Conservation (phyloP, 1,140 invertebrate genomes). For the Meloidogyne exigua region DNA sequence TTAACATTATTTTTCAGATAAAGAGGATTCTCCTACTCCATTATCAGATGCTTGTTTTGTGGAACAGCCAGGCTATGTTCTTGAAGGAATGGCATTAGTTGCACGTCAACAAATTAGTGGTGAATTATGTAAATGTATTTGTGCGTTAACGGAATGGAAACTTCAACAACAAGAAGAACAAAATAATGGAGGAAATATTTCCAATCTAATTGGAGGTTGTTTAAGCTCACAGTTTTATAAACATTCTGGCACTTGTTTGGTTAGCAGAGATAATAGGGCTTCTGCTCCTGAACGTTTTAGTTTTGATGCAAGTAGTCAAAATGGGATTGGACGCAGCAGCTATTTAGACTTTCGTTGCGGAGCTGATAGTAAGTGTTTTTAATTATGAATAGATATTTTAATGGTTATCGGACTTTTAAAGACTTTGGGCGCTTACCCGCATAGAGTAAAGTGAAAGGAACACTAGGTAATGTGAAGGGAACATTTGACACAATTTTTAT, state of each 20-base stretch:
- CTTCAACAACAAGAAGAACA: conserved; percentile 23
- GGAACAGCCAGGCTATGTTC: conserved; percentile 58
- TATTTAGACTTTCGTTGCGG: conserved; percentile 60
- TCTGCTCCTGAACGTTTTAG: conserved; percentile 58
- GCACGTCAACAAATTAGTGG: conserved; percentile 35
- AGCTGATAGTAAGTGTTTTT: conserved; percentile 40
- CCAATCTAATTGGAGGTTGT: not conserved
- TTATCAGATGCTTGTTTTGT: conserved; percentile 56
- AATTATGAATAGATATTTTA: too few relatives aligned
- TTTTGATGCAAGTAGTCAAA: conserved; percentile 34
- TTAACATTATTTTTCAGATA: not conserved
- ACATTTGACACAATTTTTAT: too few relatives aligned
- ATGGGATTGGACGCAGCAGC: conserved; percentile 34
- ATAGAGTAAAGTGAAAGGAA: not conserved
- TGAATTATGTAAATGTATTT: conserved; percentile 58
- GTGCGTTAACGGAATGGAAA: conserved; percentile 52
- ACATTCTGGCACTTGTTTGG: conserved; percentile 55
- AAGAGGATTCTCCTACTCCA: not conserved
- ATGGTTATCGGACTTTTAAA: too few relatives aligned
- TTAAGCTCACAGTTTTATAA: conserved; percentile 54
- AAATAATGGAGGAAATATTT: not conserved
- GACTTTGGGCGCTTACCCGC: too few relatives aligned
- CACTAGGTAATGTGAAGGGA: too few relatives aligned
- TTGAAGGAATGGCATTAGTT: conserved; percentile 57
- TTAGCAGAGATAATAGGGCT: conserved; percentile 59